Evolutionary conservation across 2,888 invertebrate genomes (phyloP), one percentile per base, ranked within the genome.

Genomic region (Beris chalybata): DNA sequence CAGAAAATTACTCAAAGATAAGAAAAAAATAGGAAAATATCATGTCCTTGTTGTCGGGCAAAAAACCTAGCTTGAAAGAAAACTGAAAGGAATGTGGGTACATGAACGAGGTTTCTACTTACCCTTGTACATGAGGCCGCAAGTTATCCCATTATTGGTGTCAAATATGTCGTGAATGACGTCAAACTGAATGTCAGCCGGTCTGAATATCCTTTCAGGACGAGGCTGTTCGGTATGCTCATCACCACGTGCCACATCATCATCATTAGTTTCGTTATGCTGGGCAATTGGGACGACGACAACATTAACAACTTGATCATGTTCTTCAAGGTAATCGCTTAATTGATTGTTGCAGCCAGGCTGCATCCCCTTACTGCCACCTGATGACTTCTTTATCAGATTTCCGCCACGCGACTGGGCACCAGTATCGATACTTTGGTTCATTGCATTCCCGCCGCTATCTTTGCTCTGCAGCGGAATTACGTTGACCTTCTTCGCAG

Each of bases 121-220:
- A 77, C 77, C 75, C 70, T 73, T 74, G 68, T 77, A 77, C 65
- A 75, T 70, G 29, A 77, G 68, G 64, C 76, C 76, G 61, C 75
- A 74, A 59, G 73, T 73, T 55, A 77, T 71, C 61, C 74, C 74
- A 11, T 72, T 70, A n/a, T 68, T 61, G n/a, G 72, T 73, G 64
- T 75, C 74, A 67, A 76, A 77, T 65, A 75, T 64, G 54, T 76
- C 75, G 69, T 77, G 77, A 53, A 70, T 71, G 67, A 77, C 69
- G 64, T 74, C 71, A 55, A 77, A 64, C 64, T 73, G 69, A 30
- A 76, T 73, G 65, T 70, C 69, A 66, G 61, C 52, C 43, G 52
- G 9, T 22, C 38, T 32, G 29, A 61, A 61, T 29, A 22, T 59
- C 43, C 64, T 45, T n/a, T 43, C 56, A 54, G 48, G 48, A 48